phyloP scores from a whole-genome alignment of 2,888 invertebrate genomes.

The Halictus ligatus region DNA sequence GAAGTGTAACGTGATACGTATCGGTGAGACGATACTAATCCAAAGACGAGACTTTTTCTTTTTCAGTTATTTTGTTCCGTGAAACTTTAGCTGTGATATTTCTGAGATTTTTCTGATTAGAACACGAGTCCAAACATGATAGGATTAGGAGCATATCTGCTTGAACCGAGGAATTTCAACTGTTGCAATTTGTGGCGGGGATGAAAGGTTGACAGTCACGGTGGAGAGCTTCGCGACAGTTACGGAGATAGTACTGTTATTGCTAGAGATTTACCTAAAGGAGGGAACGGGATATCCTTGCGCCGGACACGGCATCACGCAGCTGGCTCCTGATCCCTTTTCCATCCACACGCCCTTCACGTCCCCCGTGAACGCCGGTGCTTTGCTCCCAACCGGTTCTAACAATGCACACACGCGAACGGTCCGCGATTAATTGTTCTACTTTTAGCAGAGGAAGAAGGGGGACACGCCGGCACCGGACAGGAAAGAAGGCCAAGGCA shows the following conservation, averaged over 20 bases:
- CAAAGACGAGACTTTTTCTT: not conserved
- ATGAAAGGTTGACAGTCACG: not conserved
- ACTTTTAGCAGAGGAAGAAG: slow-evolving; percentile 31
- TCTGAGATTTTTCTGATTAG: not conserved
- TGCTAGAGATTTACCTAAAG: slow-evolving; percentile 85
- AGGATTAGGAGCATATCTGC: not conserved
- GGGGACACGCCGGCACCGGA: slow-evolving; percentile 11
- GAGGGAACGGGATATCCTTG: slow-evolving; percentile 88
- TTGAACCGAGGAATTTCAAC: too few relatives aligned
- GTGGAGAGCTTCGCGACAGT: not conserved
- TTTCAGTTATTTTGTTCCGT: not conserved
- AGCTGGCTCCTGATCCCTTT: slow-evolving; percentile 79
- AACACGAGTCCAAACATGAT: not conserved
- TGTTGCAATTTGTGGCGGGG: not conserved
- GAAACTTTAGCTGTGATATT: not conserved
- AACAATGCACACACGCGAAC: slow-evolving; percentile 64
- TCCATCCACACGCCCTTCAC: slow-evolving; percentile 80
- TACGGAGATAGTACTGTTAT: not conserved
- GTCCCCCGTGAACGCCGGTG: slow-evolving; percentile 85
- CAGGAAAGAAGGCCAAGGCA: slow-evolving; percentile 57
- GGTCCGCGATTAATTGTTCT: slow-evolving; percentile 52
- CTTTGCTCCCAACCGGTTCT: slow-evolving; percentile 88
- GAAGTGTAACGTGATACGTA: not conserved
- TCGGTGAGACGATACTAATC: not conserved
- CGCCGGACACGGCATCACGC: slow-evolving; percentile 89